Evolutionary conservation across 1,140 invertebrate species (phyloP).

Genomic region (Drosophila ohnishii): DNA sequence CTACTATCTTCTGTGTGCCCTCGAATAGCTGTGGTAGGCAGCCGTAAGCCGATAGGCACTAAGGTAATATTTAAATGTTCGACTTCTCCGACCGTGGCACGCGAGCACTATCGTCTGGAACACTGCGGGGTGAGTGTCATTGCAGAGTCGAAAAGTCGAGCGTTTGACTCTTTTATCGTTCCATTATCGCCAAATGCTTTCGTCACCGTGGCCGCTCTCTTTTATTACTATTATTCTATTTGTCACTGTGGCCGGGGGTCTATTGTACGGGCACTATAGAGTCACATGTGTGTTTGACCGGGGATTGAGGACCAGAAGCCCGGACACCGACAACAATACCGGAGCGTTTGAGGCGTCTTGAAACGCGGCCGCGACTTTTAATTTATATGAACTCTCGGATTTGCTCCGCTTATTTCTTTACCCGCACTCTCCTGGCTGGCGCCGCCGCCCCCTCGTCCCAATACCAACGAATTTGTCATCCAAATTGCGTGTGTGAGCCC

Average conservation of each 20-base stretch:
- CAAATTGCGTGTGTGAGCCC: slow-evolving; percentile 13
- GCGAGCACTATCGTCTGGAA: slow-evolving; percentile 34
- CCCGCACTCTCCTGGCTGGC: slow-evolving; percentile 7
- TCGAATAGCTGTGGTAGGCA: neutral
- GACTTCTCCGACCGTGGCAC: slow-evolving; percentile 22
- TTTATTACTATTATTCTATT: slow-evolving; percentile 48
- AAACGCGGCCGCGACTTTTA: slow-evolving; percentile 52
- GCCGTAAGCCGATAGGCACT: slow-evolving; percentile 8
- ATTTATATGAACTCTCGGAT: slow-evolving; percentile 47
- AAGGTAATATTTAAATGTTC: slow-evolving; percentile 13
- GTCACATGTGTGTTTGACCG: slow-evolving; percentile 54
- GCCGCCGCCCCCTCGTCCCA: slow-evolving; percentile 9
- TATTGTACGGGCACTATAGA: slow-evolving; percentile 30
- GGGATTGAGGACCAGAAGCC: slow-evolving; percentile 21
- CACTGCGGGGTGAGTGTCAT: slow-evolving; percentile 21
- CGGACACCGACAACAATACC: slow-evolving; percentile 55
- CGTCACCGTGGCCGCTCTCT: slow-evolving; percentile 61
- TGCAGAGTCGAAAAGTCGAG: slow-evolving; percentile 34
- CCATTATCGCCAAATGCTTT: slow-evolving; percentile 76
- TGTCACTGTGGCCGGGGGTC: slow-evolving; percentile 27
- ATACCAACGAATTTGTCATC: slow-evolving; percentile 43
- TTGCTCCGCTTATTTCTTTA: slow-evolving; percentile 26
- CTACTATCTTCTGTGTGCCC: slow-evolving; percentile 24
- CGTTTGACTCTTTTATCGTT: slow-evolving; percentile 72
- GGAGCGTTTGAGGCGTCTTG: slow-evolving; percentile 61